phyloP scores from a whole-genome alignment of 2,797 vertebrate genomes.

The Lagorchestes hirsutus region DNA sequence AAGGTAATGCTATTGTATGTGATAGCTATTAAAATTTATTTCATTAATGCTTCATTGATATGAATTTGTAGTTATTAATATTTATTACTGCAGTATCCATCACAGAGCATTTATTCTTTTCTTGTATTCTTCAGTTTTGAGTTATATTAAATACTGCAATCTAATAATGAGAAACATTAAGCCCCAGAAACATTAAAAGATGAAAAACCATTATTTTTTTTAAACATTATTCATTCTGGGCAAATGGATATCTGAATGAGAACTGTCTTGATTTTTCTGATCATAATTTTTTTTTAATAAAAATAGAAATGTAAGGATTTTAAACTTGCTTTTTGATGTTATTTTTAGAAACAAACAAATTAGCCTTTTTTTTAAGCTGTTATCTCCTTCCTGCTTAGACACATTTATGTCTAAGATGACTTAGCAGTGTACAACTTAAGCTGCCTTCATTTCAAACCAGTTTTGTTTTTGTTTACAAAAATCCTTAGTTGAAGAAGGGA shows the following conservation, averaged over 20 bases:
- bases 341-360: slow-evolving; percentile 11
- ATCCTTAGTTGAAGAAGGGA: not conserved
- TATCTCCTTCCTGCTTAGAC: not conserved
- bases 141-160: not conserved
- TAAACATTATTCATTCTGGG: not conserved
- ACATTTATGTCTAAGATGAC: not conserved
- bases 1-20: not conserved
- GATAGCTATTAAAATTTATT: not conserved
- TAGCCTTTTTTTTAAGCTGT: not conserved
- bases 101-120: not conserved
- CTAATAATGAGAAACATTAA: not conserved
- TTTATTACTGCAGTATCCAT: not conserved
- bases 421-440: not conserved
- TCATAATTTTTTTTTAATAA: slow-evolving; percentile 5
- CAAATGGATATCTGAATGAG: slow-evolving; percentile 5
- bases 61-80: not conserved
- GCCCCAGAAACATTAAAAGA: slow-evolving; percentile 25
- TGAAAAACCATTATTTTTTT: slow-evolving; percentile 7
- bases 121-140: not conserved
- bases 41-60: not conserved
- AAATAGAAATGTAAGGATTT: slow-evolving; percentile 40
- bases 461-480: slow-evolving; percentile 31
- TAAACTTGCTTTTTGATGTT: slow-evolving; percentile 12
- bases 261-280: slow-evolving; percentile 46
- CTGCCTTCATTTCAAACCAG: not conserved